Evolutionary conservation across 1,140 invertebrate species (phyloP).

Genomic region (Nasonia vitripennis): DNA sequence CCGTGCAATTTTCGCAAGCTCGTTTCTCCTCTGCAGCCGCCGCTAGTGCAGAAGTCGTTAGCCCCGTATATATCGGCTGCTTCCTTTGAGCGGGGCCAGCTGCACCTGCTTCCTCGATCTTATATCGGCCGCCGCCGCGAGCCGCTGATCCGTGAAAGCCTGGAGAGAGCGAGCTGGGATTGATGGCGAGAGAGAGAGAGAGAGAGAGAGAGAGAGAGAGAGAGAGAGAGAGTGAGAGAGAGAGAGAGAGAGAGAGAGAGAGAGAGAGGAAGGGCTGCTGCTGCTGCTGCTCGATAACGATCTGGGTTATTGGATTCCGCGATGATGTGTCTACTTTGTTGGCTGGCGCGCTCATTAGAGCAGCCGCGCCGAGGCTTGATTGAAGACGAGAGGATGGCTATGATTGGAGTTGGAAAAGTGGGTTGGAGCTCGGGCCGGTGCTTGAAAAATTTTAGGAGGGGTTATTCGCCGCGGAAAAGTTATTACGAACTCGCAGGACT

Average conservation of each 20-base stretch:
- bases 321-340: constrained; percentile 38
- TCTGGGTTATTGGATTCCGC: constrained; percentile 40
- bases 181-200: neutral
- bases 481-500: neutral
- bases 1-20: neutral
- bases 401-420: neutral
- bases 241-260: too few species aligned
- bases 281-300: constrained; percentile 29
- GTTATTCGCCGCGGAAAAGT: neutral
- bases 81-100: neutral
- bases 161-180: neutral
- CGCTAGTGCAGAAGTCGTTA: neutral
- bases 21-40: neutral
- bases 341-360: constrained; percentile 21
- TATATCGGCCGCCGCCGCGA: neutral
- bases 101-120: neutral
- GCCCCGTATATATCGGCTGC: neutral
- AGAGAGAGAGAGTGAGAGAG: too few species aligned
- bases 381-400: constrained; percentile 11
- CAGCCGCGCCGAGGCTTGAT: constrained; percentile 9
- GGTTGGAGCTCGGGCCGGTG: neutral
- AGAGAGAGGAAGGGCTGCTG: neutral
- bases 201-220: too few species aligned
- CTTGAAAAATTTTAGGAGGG: neutral
- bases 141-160: neutral